Conservation (phyloP, 2,113 vertebrate genomes). For the Oreocharis arfaki region DNA sequence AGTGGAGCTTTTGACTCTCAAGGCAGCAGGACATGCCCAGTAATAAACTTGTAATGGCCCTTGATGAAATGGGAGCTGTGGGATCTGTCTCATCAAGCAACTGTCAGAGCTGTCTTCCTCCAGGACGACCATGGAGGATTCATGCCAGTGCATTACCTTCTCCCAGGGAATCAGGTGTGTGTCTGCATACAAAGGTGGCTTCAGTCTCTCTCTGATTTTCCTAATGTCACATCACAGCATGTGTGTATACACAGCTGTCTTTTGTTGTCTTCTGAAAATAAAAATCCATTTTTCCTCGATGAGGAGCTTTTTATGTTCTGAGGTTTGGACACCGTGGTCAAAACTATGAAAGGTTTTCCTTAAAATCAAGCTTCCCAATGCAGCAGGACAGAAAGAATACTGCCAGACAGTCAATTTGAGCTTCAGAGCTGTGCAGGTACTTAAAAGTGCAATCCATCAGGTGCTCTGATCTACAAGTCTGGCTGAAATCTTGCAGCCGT, state of each 20-base stretch:
- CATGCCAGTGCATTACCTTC: neutral
- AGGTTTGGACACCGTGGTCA: neutral
- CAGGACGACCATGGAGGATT: neutral
- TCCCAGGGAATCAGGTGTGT: neutral
- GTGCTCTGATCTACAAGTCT: constrained; percentile 35
- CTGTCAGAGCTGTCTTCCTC: neutral
- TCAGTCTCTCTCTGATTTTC: neutral
- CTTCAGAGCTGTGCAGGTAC: constrained; percentile 28
- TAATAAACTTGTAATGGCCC: neutral
- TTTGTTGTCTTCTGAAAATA: neutral
- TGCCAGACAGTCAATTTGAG: constrained; percentile 18
- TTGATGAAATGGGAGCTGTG: neutral
- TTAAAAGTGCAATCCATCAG: constrained; percentile 43
- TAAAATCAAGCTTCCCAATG: neutral
- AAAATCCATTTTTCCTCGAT: neutral
- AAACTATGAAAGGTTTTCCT: neutral
- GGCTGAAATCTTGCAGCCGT: constrained; percentile 57
- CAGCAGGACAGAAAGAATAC: neutral
- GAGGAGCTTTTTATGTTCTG: neutral
- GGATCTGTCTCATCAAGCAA: neutral
- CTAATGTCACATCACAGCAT: neutral
- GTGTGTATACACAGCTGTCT: neutral
- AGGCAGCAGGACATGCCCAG: neutral
- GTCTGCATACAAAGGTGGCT: neutral
- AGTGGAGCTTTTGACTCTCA: neutral